Conservation (phyloP, 2,797 vertebrate species). For the Eulemur rubriventer region DNA sequence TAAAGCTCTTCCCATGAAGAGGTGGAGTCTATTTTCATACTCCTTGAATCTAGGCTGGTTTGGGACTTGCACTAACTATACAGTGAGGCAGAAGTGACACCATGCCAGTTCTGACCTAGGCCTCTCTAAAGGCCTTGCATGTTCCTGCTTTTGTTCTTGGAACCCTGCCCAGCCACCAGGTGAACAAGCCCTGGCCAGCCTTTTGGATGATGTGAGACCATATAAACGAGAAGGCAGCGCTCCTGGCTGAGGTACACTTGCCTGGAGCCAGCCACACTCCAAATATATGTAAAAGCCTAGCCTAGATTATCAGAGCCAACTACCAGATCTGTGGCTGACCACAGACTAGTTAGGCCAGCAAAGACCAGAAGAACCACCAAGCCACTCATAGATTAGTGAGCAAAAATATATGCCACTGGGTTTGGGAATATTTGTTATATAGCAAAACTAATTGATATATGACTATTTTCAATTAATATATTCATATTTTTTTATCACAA, state of each 20-base stretch:
- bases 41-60: not conserved
- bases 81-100: not conserved
- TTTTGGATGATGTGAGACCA: not conserved
- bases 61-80: not conserved
- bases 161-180: not conserved
- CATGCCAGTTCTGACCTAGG: not conserved
- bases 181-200: not conserved
- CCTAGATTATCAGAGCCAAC: not conserved
- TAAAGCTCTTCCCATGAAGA: not conserved
- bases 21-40: not conserved
- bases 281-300: not conserved
- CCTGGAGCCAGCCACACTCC: not conserved
- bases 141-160: not conserved
- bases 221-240: not conserved
- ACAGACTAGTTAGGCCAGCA: not conserved
- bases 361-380: not conserved
- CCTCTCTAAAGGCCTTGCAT: not conserved
- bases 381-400: not conserved
- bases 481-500: not conserved
- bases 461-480: not conserved
- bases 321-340: not conserved
- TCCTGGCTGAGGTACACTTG: not conserved
- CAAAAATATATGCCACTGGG: not conserved
- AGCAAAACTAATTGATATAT: not conserved
- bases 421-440: not conserved